phyloP scores from a whole-genome alignment of 1,140 invertebrate species.

The Diorhabda carinulata region DNA sequence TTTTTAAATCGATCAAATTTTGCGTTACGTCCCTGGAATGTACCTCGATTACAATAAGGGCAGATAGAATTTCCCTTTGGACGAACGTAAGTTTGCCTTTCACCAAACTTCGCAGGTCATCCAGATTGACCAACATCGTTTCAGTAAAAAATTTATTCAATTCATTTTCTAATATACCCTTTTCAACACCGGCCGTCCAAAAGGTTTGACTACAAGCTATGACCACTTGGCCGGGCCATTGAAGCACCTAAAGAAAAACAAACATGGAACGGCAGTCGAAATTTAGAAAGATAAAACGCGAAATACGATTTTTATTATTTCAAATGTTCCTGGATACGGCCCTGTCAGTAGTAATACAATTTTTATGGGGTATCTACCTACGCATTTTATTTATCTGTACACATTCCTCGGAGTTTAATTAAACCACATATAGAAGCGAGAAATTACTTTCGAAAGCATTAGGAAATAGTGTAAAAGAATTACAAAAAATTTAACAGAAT shows the following conservation, averaged over 20 bases:
- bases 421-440: no score
- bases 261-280: no score
- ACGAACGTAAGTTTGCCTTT: slow-evolving; percentile 64
- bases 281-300: not conserved
- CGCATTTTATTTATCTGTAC: no score
- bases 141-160: slow-evolving; percentile 49
- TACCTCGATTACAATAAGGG: slow-evolving; percentile 67
- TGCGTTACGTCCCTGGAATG: slow-evolving; percentile 64
- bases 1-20: slow-evolving; percentile 59
- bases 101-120: slow-evolving; percentile 59
- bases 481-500: no score
- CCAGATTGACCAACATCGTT: slow-evolving; percentile 54
- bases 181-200: slow-evolving; percentile 61
- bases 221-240: slow-evolving; percentile 74
- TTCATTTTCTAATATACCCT: slow-evolving; percentile 49
- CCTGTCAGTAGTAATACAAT: no score
- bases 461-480: no score
- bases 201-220: slow-evolving; percentile 63
- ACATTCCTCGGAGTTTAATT: no score
- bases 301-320: not conserved
- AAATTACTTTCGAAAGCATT: no score
- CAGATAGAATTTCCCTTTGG: slow-evolving; percentile 60
- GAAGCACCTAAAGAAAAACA: slow-evolving; percentile 59
- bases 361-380: no score
- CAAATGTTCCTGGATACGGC: no score